Evolutionary conservation across 2,888 invertebrate species (phyloP).

Genomic region (Ennomos quercinarius): DNA sequence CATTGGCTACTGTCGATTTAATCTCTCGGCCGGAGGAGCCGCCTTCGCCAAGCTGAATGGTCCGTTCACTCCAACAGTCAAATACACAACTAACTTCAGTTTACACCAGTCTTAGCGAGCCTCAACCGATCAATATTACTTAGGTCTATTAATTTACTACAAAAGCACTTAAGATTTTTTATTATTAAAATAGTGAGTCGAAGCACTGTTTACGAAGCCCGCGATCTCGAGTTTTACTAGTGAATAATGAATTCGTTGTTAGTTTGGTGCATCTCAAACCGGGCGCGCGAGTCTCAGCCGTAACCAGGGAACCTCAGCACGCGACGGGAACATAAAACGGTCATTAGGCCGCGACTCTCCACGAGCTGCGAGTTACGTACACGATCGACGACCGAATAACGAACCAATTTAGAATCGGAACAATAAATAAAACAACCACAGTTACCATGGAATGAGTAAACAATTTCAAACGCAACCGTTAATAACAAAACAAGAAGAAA

Average conservation of each 20-base stretch:
- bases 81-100: constrained; percentile 17
- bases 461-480: constrained; percentile 38
- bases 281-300: constrained; percentile 20
- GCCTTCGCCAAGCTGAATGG: neutral
- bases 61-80: constrained; percentile 22
- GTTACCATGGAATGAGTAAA: constrained; percentile 54
- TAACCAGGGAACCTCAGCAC: constrained; percentile 4
- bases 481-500: constrained; percentile 35
- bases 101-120: constrained; percentile 43
- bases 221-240: constrained; percentile 28
- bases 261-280: constrained; percentile 26
- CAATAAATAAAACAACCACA: constrained; percentile 54
- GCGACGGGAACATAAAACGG: constrained; percentile 13
- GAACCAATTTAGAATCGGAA: constrained; percentile 45
- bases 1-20: constrained; percentile 27
- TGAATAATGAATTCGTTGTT: constrained; percentile 40
- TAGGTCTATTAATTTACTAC: constrained; percentile 38
- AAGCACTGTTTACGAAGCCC: constrained; percentile 15
- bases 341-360: constrained; percentile 48
- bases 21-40: constrained; percentile 25
- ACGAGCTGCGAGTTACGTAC: constrained; percentile 52
- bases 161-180: constrained; percentile 44
- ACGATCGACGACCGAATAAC: constrained; percentile 39
- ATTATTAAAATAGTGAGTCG: constrained; percentile 18
- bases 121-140: constrained; percentile 43